Evolutionary conservation across 2,113 vertebrate species (phyloP).

Genomic region (Vanacampus margaritifer): DNA sequence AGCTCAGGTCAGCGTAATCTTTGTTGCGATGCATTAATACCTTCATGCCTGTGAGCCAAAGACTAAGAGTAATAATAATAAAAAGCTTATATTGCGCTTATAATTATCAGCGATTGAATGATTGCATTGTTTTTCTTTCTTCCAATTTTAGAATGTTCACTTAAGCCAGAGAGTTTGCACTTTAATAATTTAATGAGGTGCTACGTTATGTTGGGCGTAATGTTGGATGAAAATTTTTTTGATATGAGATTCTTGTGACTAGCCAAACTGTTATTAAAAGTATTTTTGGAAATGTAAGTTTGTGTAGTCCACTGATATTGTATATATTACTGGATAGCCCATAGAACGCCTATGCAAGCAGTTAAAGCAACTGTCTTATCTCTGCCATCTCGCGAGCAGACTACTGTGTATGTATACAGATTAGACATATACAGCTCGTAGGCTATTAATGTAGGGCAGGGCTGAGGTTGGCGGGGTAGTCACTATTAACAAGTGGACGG

Average conservation of each 20-base stretch:
- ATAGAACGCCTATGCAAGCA: too few relatives aligned
- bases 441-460: too few relatives aligned
- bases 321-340: too few relatives aligned
- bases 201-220: background rate
- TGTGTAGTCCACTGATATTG: background rate
- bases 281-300: background rate
- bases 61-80: background rate
- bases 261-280: background rate
- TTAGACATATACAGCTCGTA: too few relatives aligned
- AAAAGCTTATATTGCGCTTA: background rate
- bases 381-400: too few relatives aligned
- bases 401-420: too few relatives aligned
- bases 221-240: background rate
- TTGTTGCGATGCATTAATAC: background rate
- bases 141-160: background rate
- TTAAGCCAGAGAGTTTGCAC: background rate
- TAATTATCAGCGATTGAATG: background rate
- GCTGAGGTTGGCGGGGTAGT: too few relatives aligned
- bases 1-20: background rate
- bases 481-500: too few relatives aligned
- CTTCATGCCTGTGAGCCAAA: too few relatives aligned
- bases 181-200: background rate
- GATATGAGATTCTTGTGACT: background rate
- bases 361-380: too few relatives aligned
- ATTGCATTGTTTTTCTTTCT: background rate